Evolutionary conservation across 2,888 invertebrate genomes (phyloP).

Genomic region (Drosophila hawaiiensis): DNA sequence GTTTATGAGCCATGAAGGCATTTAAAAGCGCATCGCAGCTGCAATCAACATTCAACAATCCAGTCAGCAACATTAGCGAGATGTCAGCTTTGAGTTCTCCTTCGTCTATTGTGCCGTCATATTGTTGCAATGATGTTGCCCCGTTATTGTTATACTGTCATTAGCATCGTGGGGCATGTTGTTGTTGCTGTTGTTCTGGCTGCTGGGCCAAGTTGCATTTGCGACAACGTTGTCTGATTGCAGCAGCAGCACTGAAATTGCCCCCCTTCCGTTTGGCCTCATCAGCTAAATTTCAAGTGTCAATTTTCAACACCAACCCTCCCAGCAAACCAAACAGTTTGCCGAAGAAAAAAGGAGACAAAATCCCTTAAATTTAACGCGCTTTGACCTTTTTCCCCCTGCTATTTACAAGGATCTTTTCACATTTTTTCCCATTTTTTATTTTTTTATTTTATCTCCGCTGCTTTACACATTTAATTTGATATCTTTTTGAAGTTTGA

Average conservation of each 20-base stretch:
- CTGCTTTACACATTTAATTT: slow-evolving; percentile 77
- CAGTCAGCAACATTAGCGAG: slow-evolving; percentile 60
- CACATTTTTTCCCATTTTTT: slow-evolving; percentile 37
- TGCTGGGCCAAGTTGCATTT: slow-evolving; percentile 51
- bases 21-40: slow-evolving; percentile 67
- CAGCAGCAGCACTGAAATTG: slow-evolving; percentile 50
- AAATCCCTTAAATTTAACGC: slow-evolving; percentile 72
- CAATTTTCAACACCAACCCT: slow-evolving; percentile 77
- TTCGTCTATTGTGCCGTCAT: slow-evolving; percentile 51
- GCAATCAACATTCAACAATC: slow-evolving; percentile 63
- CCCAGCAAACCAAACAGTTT: slow-evolving; percentile 24
- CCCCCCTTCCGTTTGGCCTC: slow-evolving; percentile 8
- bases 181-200: slow-evolving; percentile 1
- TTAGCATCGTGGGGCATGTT: slow-evolving; percentile 46
- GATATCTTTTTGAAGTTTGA: slow-evolving; percentile 79
- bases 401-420: slow-evolving; percentile 67
- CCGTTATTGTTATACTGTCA: slow-evolving; percentile 76
- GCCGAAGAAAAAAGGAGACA: slow-evolving; percentile 43
- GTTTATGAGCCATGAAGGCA: slow-evolving; percentile 76
- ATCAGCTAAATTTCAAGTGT: slow-evolving; percentile 67
- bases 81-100: slow-evolving; percentile 41
- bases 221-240: slow-evolving; percentile 71
- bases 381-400: slow-evolving; percentile 73
- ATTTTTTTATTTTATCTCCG: slow-evolving; percentile 53
- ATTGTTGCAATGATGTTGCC: slow-evolving; percentile 66